Percentiles rank a stretch among this genome's conserved stretches.
Evolutionary conservation across 2,797 vertebrate genomes (phyloP).

Genomic region (Dallia pectoralis): DNA sequence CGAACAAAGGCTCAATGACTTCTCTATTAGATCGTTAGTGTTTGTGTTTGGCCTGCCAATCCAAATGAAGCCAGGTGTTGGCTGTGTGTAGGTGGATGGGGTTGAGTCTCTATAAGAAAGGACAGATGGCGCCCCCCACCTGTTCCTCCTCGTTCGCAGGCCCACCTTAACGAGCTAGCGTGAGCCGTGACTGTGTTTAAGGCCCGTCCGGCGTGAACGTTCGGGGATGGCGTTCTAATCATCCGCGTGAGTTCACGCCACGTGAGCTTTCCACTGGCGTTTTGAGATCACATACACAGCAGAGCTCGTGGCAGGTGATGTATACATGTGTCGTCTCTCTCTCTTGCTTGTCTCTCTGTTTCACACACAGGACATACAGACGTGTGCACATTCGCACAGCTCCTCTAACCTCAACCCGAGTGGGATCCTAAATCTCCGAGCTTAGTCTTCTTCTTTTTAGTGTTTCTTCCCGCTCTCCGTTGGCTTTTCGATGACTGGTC

Average conservation of each 20-base stretch:
- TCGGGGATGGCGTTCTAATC: background rate
- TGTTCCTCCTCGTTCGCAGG: background rate
- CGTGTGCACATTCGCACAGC: background rate
- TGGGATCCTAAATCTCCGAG: background rate
- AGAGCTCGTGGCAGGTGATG: background rate
- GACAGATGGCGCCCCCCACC: conserved; percentile 3
- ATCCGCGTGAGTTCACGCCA: background rate
- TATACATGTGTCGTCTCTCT: background rate
- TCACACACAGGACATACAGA: conserved; percentile 2
- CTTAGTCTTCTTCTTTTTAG: background rate
- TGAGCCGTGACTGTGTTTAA: background rate
- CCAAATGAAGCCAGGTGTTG: background rate
- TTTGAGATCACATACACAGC: conserved; percentile 9
- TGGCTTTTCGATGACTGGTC: background rate
- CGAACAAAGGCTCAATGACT: background rate
- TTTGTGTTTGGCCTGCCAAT: background rate
- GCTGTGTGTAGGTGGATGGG: background rate
- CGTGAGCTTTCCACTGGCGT: background rate
- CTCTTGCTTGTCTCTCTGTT: background rate
- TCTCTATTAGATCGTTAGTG: background rate
- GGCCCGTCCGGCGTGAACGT: background rate
- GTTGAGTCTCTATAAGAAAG: background rate
- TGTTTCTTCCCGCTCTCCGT: background rate
- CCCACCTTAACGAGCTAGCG: background rate
- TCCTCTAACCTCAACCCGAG: background rate